These are phyloP conservation scores for Mesitornis unicolor DNA, from an alignment of 2,113 vertebrate species.

Conservation along the genomic window DNA sequence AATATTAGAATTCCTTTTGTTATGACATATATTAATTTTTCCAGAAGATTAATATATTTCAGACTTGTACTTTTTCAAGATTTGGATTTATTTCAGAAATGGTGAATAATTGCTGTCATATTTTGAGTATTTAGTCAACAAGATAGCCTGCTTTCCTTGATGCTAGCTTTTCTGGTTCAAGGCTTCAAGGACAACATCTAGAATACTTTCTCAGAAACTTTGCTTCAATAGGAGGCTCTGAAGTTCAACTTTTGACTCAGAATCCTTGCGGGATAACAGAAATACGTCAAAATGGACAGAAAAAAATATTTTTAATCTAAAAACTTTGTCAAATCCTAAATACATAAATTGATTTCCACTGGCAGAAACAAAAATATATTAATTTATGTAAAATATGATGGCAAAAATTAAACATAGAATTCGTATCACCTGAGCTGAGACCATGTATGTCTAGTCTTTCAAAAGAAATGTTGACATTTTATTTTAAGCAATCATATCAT, in stretches of 20 bases:
- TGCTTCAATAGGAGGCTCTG: background rate
- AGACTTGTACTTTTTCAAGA: background rate
- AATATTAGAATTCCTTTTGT: background rate
- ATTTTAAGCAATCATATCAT: background rate
- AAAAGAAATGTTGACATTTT: background rate
- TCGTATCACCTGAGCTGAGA: background rate
- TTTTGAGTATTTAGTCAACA: background rate
- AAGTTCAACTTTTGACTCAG: background rate
- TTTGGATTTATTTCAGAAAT: background rate
- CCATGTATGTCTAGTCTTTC: fast-evolving
- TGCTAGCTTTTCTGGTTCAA: background rate
- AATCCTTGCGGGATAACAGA: background rate
- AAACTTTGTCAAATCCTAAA: background rate
- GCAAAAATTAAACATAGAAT: background rate
- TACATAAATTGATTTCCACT: background rate
- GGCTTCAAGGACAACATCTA: background rate
- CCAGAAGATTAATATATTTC: background rate
- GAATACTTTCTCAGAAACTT: background rate
- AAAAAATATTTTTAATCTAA: background rate
- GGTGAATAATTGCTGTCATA: background rate
- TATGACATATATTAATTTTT: background rate
- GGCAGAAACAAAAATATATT: background rate
- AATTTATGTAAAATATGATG: background rate
- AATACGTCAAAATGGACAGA: background rate
- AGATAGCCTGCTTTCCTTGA: background rate